Evolutionary conservation across 2,888 invertebrate species (phyloP).

Genomic region (Diachrysia chrysitis): DNA sequence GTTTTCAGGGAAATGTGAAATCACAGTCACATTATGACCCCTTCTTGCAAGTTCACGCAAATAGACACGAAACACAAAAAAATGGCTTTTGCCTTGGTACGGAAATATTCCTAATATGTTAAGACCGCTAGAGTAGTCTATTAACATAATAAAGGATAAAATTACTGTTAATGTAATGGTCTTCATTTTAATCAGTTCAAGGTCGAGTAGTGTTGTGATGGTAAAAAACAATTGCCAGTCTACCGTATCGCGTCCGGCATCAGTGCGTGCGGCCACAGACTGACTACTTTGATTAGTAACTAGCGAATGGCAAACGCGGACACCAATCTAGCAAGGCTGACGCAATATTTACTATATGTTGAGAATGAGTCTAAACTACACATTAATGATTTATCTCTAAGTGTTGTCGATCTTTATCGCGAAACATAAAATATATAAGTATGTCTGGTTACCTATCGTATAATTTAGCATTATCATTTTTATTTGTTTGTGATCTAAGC

Average conservation of each 20-base stretch:
- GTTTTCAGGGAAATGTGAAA: conserved; percentile 90
- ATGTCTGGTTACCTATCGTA: background rate
- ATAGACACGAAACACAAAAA: conserved; percentile 90
- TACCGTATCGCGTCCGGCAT: conserved; percentile 7
- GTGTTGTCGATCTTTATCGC: background rate
- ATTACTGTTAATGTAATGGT: conserved; percentile 44
- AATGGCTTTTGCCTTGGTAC: conserved; percentile 92
- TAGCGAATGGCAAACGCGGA: background rate
- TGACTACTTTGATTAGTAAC: conserved; percentile 12
- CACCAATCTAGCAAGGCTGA: background rate
- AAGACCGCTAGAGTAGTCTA: conserved; percentile 59
- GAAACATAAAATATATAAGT: background rate
- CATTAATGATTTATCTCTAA: background rate
- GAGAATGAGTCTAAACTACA: background rate
- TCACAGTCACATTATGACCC: conserved; percentile 91
- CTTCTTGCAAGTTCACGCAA: conserved; percentile 89
- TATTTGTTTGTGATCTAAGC: background rate
- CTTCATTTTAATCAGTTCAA: conserved; percentile 60
- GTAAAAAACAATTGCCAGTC: conserved; percentile 8
- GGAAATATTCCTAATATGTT: conserved; percentile 91
- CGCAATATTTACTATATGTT: background rate
- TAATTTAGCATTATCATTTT: background rate
- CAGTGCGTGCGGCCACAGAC: conserved; percentile 26
- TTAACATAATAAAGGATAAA: conserved; percentile 56
- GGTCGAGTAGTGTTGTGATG: conserved; percentile 21